A percentile compares a stretch with the other conserved stretches of the same genome.
phyloP scores from a whole-genome alignment of 2,888 invertebrate genomes.

The Phaedon cochleariae region DNA sequence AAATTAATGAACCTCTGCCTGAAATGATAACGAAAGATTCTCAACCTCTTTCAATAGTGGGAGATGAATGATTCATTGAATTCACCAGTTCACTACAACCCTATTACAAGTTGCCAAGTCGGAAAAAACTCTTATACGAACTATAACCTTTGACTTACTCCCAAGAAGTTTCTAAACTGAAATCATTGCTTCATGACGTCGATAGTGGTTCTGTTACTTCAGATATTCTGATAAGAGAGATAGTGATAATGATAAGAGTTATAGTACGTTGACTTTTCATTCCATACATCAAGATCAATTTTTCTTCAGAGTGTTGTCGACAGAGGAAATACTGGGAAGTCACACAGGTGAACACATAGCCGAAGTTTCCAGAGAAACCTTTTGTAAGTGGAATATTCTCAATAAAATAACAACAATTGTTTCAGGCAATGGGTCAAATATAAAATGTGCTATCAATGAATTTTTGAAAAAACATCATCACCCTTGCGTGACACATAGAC shows the following conservation, averaged over 20 bases:
- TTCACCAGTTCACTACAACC: conserved; percentile 40
- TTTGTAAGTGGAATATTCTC: neutral
- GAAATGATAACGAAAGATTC: conserved; percentile 41
- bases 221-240: conserved; percentile 33
- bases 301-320: conserved; percentile 37
- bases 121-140: conserved; percentile 30
- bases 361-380: conserved; percentile 13
- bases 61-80: conserved; percentile 45
- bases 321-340: conserved; percentile 33
- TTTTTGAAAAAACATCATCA: conserved; percentile 36
- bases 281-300: conserved; percentile 42
- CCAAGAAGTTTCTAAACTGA: conserved; percentile 29
- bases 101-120: conserved; percentile 37
- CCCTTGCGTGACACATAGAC: conserved; percentile 22
- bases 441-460: conserved; percentile 46
- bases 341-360: conserved; percentile 28
- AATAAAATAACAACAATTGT: neutral
- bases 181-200: conserved; percentile 33
- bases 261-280: conserved; percentile 41
- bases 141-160: conserved; percentile 37
- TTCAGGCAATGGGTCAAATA: conserved; percentile 7
- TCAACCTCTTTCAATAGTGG: conserved; percentile 46
- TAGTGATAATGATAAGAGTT: conserved; percentile 37
- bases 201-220: conserved; percentile 43
- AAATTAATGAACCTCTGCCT: conserved; percentile 29